phyloP scores from a whole-genome alignment of 2,888 invertebrate species.

The Apamea crenata region DNA sequence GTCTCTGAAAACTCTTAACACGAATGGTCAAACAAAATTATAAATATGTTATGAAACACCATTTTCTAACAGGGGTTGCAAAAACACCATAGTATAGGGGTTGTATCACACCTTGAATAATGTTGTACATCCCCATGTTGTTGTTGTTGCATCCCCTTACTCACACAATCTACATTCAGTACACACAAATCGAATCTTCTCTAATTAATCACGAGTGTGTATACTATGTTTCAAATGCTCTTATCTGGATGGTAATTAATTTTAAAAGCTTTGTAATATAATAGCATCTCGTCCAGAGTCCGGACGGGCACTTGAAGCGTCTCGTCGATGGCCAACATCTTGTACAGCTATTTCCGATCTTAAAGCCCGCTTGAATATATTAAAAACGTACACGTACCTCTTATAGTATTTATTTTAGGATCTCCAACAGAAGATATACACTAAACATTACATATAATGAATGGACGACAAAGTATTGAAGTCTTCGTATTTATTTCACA shows the following conservation, averaged over 20 bases:
- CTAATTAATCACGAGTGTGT: slow-evolving; percentile 27
- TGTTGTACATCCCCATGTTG: too few species aligned
- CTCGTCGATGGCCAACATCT: slow-evolving; percentile 67
- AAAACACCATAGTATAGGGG: too few species aligned
- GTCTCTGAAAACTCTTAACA: background rate
- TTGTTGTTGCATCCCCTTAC: background rate
- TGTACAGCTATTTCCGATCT: slow-evolving; percentile 68
- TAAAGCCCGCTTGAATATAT: slow-evolving; percentile 50
- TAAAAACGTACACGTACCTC: slow-evolving; percentile 6
- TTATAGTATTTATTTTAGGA: too few species aligned
- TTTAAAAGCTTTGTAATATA: slow-evolving; percentile 49
- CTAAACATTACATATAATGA: too few species aligned
- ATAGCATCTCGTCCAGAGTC: slow-evolving; percentile 27
- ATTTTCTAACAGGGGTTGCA: too few species aligned
- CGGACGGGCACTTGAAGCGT: slow-evolving; percentile 41
- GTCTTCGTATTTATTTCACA: slow-evolving; percentile 1
- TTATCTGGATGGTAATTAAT: slow-evolving; percentile 48
- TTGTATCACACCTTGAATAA: background rate
- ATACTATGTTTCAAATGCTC: slow-evolving; percentile 35
- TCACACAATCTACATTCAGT: background rate
- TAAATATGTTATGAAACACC: too few species aligned
- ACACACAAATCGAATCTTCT: slow-evolving; percentile 10
- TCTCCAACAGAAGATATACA: too few species aligned
- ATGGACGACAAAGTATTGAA: too few species aligned
- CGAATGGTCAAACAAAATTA: too few species aligned